Evolutionary conservation across 2,888 invertebrate species (phyloP), one percentile per base, ranked within the genome.

Genomic region (Meiosimyza decipiens): DNA sequence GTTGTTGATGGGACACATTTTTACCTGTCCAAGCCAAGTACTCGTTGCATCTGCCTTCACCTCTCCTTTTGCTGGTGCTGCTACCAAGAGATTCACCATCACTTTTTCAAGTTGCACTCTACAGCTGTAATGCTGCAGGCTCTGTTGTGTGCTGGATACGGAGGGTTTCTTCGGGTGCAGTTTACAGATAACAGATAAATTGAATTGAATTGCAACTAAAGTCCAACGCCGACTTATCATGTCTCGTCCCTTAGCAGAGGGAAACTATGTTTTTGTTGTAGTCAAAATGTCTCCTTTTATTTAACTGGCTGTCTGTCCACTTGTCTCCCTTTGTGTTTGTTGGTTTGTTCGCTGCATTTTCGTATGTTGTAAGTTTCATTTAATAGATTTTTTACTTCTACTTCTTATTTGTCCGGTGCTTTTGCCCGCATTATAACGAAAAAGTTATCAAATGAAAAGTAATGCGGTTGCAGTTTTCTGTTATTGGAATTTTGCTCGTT

Each of bases 161-260:
- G 9, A 40, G 40, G 40, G 40, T 40, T 9, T 9, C 40, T 40
- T 40, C 59, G 50, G 28, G 54, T 33, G 63, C 12, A 50, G 64
- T 60, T 18, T 33, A 18, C 40, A 59, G 70, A 67, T 67, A 51
- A 60, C 67, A 77, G 73, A 75, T 75, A 75, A 77, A 77, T 75
- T 73, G 74, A 75, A 72, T 73, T 75, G 73, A 59, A 59, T 64
- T 13, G 18, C 64, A 64, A 50, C 51, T 64, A 50, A 51, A 18
- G 9, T 40, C 49, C 62, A 63, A 55, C n/a, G 55, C 16, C 55
- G 55, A 55, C 55, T 18, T 55, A 16, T 55, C 55, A 55, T 54
- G 54, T n/a, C 55, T 16, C 55, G 55, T 18, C 6, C 55, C 18
- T 11, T 11, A n/a, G 16, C 55, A 22, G n/a, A 22, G 16, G 16